Base-by-base conservation (phyloP, 2,797 vertebrate genomes). In the Antrozous pallidus region DNA sequence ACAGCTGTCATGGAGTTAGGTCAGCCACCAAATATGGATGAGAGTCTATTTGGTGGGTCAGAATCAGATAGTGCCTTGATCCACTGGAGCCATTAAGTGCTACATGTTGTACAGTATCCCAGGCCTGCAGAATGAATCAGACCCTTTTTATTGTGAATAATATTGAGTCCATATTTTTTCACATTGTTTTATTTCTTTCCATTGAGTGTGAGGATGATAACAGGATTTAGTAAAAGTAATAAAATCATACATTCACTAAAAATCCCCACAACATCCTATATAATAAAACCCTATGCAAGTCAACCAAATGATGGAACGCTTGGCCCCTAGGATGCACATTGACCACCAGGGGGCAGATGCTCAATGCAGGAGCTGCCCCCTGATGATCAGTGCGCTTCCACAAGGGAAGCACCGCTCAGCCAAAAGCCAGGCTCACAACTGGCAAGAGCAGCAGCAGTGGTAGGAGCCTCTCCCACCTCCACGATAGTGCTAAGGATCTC, bases 1-100 rank as follows among this genome's bases (percentile, higher is more conserved):
- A 84, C 36, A 42, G 12, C 97, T 97, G 97, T 97, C 83, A 94
- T 97, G 96, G 96, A 97, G 97, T 97, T 74, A 94, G 81, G 89
- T 95, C 91, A 83, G 79, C 90, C 92, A 75, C 36, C 71, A 58
- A 74, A 18, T 73, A 40, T 9, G 42, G 20, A 81, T 65, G 47
- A 38, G 54, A 42, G 54, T 94, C 88, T 88, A 36, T 47, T 67
- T 8, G 13, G 42, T 78, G 92, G 79, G 84, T 95, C 94, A 83
- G 17, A 71, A 8, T 33, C 0, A 83, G 5, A 0, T 0, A 0
- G 40, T 6, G 75, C 69, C 36, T 45, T 38, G 94, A 93, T 89
- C 87, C 70, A 22, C 0, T 24, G 1, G 5, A 93, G 91, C 86
- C 51, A 18, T 84, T 88, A 82, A 31, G 93, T 70, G 82, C 18